Conservation (phyloP, 2,113 vertebrate genomes). For the Vidua chalybeata region DNA sequence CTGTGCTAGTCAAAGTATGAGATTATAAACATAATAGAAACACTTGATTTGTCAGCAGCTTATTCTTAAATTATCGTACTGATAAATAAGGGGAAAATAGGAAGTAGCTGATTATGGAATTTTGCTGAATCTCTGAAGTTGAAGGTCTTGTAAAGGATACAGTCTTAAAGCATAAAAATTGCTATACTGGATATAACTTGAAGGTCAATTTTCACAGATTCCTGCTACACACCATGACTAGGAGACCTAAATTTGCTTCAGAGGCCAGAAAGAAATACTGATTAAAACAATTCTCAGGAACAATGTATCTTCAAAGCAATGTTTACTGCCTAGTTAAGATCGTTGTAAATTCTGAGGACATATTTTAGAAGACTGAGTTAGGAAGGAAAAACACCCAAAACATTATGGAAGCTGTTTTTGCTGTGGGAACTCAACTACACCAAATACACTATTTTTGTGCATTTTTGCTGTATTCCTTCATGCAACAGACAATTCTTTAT, state of each 20-base stretch:
- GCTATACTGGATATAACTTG: background rate
- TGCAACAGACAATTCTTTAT: background rate
- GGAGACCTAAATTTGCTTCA: background rate
- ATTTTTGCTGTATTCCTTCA: background rate
- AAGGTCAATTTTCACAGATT: background rate
- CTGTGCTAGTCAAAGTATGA: background rate
- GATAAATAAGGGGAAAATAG: background rate
- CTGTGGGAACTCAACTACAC: background rate
- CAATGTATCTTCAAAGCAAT: background rate
- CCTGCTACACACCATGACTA: accelerated
- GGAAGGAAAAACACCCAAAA: accelerated
- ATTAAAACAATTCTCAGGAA: background rate
- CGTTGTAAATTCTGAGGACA: background rate
- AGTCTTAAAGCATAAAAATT: background rate
- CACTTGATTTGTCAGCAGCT: background rate
- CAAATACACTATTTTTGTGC: accelerated
- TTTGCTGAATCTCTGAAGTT: background rate
- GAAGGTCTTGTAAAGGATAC: background rate
- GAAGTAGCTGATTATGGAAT: background rate
- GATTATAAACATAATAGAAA: background rate
- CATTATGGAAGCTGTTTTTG: background rate
- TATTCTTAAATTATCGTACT: background rate
- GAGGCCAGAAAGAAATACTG: background rate
- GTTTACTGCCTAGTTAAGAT: background rate
- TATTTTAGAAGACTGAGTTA: background rate